Evolutionary conservation across 1,140 invertebrate genomes (phyloP).

Genomic region (Chionoecetes opilio): DNA sequence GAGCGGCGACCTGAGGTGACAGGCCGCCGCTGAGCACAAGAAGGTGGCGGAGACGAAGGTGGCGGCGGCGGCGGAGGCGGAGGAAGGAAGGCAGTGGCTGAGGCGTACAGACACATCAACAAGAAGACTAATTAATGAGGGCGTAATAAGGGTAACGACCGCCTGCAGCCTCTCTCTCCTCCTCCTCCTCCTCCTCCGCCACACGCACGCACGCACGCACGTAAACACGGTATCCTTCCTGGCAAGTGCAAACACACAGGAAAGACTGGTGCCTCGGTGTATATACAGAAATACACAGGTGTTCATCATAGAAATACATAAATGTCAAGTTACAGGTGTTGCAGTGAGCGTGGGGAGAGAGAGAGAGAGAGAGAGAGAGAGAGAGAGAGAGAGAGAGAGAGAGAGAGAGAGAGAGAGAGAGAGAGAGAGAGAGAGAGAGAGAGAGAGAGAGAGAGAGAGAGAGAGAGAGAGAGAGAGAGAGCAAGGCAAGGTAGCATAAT

Average conservation of each 20-base stretch:
- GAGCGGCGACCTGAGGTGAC: background rate
- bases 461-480: constrained; percentile 42
- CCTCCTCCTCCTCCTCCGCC: background rate
- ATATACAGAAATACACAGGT: background rate
- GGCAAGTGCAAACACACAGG: background rate
- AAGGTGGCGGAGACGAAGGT: background rate
- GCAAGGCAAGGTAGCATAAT: background rate
- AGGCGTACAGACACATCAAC: background rate
- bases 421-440: constrained; percentile 41
- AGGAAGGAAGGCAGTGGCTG: background rate
- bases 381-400: background rate
- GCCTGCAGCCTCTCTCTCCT: background rate
- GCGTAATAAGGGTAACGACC: background rate
- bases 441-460: constrained; percentile 50
- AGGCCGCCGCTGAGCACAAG: background rate
- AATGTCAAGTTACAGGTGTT: background rate
- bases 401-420: background rate
- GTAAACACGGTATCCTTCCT: constrained; percentile 6
- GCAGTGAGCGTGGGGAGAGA: background rate
- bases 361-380: constrained; percentile 21
- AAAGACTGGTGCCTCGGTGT: background rate
- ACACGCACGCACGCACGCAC: background rate
- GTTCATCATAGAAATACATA: background rate
- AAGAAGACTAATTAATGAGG: background rate
- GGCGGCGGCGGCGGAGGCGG: background rate